These are phyloP conservation scores for Campylomormyrus tamandua DNA, from an alignment of 2,113 vertebrate species.

Conservation along the genomic window DNA sequence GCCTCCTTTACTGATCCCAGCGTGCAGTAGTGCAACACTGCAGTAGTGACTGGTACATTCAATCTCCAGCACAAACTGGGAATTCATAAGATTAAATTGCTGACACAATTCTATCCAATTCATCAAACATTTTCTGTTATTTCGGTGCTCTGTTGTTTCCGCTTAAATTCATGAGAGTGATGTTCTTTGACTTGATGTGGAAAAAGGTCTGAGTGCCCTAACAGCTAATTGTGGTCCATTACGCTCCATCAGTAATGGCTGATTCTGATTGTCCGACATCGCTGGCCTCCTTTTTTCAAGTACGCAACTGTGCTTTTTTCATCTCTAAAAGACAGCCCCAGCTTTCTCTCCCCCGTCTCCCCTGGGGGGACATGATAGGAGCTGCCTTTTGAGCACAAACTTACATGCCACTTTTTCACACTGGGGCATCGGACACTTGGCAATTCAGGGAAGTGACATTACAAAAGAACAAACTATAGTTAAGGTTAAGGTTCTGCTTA, in stretches of 20 bases:
- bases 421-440: neutral
- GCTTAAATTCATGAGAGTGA: neutral
- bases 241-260: neutral
- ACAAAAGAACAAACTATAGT: neutral
- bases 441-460: neutral
- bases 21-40: neutral
- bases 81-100: neutral
- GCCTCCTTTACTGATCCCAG: neutral
- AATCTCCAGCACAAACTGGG: neutral
- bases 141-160: neutral
- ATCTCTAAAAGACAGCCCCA: neutral
- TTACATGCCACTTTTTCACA: neutral
- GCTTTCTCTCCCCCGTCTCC: neutral
- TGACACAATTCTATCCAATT: neutral
- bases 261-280: neutral
- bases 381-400: neutral
- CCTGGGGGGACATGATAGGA: neutral
- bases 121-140: neutral
- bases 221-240: conserved; percentile 20
- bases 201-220: neutral
- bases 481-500: neutral
- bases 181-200: neutral
- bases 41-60: neutral
- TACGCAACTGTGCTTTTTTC: neutral
- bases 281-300: neutral